A percentile compares a stretch with the other conserved stretches of the same genome.
Evolutionary conservation across 1,140 invertebrate species (phyloP).

Genomic region (Ephestia elutella): DNA sequence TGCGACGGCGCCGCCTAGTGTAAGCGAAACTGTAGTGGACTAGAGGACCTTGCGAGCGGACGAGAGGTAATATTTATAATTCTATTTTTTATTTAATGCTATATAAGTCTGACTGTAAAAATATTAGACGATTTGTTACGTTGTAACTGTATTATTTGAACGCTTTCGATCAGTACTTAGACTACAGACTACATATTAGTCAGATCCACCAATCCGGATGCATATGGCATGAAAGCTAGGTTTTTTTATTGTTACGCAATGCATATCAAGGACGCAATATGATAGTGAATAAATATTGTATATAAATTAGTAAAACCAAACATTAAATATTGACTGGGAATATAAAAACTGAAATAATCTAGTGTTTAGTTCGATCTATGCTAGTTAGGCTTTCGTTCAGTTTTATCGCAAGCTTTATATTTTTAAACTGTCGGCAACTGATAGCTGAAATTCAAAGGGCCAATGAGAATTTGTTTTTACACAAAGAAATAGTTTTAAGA

Average conservation of each 20-base stretch:
- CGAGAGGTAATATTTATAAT: conserved; percentile 63
- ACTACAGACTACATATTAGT: conserved; percentile 27
- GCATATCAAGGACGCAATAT: conserved; percentile 74
- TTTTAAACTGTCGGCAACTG: conserved; percentile 68
- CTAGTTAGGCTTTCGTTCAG: conserved; percentile 70
- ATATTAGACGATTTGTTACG: conserved; percentile 50
- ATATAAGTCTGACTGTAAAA: conserved; percentile 70
- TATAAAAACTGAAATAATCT: conserved; percentile 54
- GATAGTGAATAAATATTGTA: conserved; percentile 74
- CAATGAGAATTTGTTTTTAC: conserved; percentile 58
- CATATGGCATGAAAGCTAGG: conserved; percentile 66
- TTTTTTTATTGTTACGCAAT: conserved; percentile 75
- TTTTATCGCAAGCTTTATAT: conserved; percentile 69
- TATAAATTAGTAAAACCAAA: conserved; percentile 62
- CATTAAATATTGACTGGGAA: conserved; percentile 67
- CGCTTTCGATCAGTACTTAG: conserved; percentile 68
- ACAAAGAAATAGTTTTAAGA: conserved; percentile 38
- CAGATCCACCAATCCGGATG: conserved; percentile 40
- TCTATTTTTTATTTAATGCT: conserved; percentile 70
- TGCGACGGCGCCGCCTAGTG: conserved; percentile 15
- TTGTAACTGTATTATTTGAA: conserved; percentile 61
- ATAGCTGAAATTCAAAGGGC: conserved; percentile 69
- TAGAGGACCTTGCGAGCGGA: conserved; percentile 21
- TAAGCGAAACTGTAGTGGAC: conserved; percentile 22
- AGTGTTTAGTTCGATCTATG: conserved; percentile 69